Evolutionary conservation across 2,888 invertebrate genomes (phyloP).

Genomic region (Athrips mouffetella): DNA sequence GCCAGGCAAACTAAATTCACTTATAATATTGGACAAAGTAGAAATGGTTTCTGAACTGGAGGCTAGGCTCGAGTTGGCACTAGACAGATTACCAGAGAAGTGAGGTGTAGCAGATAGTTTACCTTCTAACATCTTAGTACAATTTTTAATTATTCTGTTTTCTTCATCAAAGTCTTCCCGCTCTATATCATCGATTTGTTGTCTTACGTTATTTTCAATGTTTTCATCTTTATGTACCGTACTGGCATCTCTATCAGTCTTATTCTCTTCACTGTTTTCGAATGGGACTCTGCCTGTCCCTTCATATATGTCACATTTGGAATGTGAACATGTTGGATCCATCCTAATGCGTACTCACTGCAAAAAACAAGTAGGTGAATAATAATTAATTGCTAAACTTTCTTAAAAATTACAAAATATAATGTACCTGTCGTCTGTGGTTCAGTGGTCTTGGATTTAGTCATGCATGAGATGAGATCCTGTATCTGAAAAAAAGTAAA

Average conservation of each 20-base stretch:
- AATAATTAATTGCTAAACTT: too few relatives aligned
- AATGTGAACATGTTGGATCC: slow-evolving; percentile 69
- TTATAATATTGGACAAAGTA: slow-evolving; percentile 48
- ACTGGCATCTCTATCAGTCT: slow-evolving; percentile 54
- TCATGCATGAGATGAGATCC: slow-evolving; percentile 36
- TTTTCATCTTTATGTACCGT: slow-evolving; percentile 37
- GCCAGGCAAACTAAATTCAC: slow-evolving; percentile 57
- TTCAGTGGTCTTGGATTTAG: slow-evolving; percentile 25
- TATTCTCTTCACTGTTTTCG: slow-evolving; percentile 51
- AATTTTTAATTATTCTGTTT: slow-evolving; percentile 63
- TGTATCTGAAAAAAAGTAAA: background rate
- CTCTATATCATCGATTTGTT: slow-evolving; percentile 65
- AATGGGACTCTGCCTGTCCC: slow-evolving; percentile 43
- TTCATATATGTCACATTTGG: slow-evolving; percentile 53
- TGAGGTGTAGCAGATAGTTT: slow-evolving; percentile 47
- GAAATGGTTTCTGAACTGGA: slow-evolving; percentile 69
- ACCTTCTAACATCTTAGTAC: slow-evolving; percentile 59
- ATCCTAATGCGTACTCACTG: slow-evolving; percentile 44
- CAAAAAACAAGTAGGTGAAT: slow-evolving; percentile 19
- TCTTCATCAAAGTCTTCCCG: slow-evolving; percentile 71
- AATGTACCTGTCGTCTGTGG: background rate
- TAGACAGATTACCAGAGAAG: slow-evolving; percentile 55
- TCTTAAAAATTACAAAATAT: too few relatives aligned
- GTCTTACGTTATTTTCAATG: slow-evolving; percentile 40
- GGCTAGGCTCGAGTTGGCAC: slow-evolving; percentile 59